Conservation (phyloP, 1,140 invertebrate species). For the Coelopa frigida region DNA sequence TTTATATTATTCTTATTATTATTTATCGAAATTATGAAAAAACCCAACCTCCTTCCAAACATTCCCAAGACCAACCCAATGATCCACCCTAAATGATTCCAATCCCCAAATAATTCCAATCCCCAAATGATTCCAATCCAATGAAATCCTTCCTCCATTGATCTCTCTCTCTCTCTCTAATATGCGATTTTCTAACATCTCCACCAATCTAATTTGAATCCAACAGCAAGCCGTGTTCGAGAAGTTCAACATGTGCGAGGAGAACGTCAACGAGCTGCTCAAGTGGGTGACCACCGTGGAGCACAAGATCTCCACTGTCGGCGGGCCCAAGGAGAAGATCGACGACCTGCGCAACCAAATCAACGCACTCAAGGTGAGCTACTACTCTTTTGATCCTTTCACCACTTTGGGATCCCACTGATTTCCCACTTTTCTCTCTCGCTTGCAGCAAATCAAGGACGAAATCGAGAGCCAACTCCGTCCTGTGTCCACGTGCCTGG, state of each 20-base stretch:
- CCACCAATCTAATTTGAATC: no score
- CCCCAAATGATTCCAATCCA: no score
- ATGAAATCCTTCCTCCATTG: no score
- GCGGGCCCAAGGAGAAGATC: conserved; percentile 79
- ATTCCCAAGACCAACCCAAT: no score
- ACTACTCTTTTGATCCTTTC: not conserved
- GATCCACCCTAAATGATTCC: no score
- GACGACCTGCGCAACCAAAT: conserved; percentile 86
- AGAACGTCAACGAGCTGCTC: conserved; percentile 73
- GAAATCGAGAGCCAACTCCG: conserved; percentile 82
- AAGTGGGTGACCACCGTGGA: conserved; percentile 85
- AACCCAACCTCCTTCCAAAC: no score
- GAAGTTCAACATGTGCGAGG: conserved; percentile 84
- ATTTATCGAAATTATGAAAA: no score
- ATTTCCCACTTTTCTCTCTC: not conserved
- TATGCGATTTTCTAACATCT: not conserved
- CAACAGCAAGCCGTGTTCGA: conserved; percentile 86
- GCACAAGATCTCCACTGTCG: conserved; percentile 77
- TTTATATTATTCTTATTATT: no score
- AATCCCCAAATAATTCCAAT: no score
- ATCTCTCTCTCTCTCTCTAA: not conserved
- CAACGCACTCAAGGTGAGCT: conserved; percentile 70
- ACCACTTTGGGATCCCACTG: no score
- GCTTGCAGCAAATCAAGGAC: conserved; percentile 73
- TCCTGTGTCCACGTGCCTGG: conserved; percentile 76